A percentile compares a stretch with the other conserved stretches of the same genome.
Evolutionary conservation across 92 coral and sea anemone genomes (phyloP).

Genomic region (Epizoanthus scotinus): DNA sequence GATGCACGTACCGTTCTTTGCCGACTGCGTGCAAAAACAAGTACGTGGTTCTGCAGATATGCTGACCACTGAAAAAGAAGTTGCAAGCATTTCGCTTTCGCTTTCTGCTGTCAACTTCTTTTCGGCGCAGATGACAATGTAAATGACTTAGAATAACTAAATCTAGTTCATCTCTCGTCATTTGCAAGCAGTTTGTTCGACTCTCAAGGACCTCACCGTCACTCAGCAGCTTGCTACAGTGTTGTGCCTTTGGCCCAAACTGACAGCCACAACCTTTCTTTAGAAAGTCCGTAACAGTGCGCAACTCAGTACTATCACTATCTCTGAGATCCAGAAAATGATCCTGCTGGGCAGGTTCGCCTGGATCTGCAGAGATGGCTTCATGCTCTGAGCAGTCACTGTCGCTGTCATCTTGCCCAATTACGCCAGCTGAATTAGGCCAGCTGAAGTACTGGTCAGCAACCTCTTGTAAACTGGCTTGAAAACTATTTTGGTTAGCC

Average conservation of each 20-base stretch:
- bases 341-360: not conserved
- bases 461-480: constrained; percentile 21
- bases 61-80: too few species aligned
- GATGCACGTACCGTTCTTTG: constrained; percentile 8
- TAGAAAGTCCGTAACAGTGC: constrained; percentile 17
- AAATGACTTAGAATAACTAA: constrained; percentile 39
- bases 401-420: constrained; percentile 11
- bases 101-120: constrained; percentile 38
- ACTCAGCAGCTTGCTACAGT: constrained; percentile 7
- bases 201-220: constrained; percentile 39
- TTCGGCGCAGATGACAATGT: constrained; percentile 42
- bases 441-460: constrained; percentile 28
- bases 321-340: constrained; percentile 39
- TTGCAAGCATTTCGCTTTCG: constrained; percentile 46
- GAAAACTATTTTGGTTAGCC: constrained; percentile 29
- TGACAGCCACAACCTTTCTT: constrained; percentile 40
- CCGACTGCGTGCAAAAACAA: constrained; percentile 9
- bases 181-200: too few species aligned
- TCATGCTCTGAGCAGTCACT: constrained; percentile 10
- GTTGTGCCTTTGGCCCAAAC: constrained; percentile 40
- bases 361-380: constrained; percentile 11
- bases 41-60: too few species aligned
- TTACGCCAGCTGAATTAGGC: constrained; percentile 15
- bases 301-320: constrained; percentile 22
- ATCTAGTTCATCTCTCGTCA: constrained; percentile 38